Conservation (phyloP, 30 jellyfish, hydroid and myxozoan genomes). For the Aurelia sp. region DNA sequence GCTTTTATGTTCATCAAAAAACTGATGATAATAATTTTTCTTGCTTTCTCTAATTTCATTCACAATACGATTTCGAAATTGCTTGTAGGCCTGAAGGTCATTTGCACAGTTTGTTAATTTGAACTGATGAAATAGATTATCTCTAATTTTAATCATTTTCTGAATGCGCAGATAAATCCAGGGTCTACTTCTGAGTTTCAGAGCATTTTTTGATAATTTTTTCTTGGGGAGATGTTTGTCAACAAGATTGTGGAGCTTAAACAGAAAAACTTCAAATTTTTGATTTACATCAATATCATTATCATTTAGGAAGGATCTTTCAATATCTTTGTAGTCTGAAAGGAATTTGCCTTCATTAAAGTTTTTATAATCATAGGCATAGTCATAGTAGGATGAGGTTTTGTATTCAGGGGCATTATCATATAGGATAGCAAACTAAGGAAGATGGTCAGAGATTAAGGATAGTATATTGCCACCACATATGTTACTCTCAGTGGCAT, state of each 20-base stretch:
- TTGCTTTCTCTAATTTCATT: too few relatives aligned
- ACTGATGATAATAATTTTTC: too few relatives aligned
- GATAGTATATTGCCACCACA: background rate
- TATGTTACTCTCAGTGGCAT: too few relatives aligned
- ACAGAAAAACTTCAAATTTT: constrained; percentile 4
- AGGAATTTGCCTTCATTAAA: too few relatives aligned
- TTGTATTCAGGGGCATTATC: too few relatives aligned
- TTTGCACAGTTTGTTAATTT: constrained; percentile 35
- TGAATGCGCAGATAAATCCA: constrained; percentile 51
- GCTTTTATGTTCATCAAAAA: too few relatives aligned
- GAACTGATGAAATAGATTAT: constrained; percentile 34
- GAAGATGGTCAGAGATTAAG: too few relatives aligned
- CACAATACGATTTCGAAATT: too few relatives aligned
- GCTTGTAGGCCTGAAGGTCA: constrained; percentile 50
- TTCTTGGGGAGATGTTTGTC: constrained; percentile 12
- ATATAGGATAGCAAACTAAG: too few relatives aligned
- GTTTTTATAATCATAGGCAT: constrained; percentile 8
- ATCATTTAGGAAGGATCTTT: constrained; percentile 6
- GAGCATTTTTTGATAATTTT: background rate
- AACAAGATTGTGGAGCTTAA: background rate
- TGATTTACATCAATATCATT: background rate
- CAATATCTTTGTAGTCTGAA: constrained; percentile 14
- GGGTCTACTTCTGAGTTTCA: too few relatives aligned
- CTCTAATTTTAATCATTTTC: too few relatives aligned
- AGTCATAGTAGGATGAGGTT: background rate